Percentiles rank a stretch among this genome's conserved stretches.
These are phyloP conservation scores for Flexamia atlantica DNA, from an alignment of 2,888 invertebrate species.

Conservation along the genomic window DNA sequence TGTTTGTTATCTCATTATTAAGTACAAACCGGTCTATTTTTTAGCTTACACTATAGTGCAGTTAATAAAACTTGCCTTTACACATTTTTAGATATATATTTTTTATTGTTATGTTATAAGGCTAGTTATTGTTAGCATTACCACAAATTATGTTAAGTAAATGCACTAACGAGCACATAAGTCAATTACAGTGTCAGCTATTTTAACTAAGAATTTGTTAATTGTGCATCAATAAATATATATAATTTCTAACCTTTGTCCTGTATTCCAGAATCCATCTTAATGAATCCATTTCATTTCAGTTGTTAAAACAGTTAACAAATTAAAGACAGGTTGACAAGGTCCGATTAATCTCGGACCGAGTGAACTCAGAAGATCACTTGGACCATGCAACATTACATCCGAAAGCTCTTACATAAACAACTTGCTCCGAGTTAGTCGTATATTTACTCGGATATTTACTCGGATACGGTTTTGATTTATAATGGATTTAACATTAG, in stretches of 20 bases:
- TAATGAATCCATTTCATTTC: too few relatives aligned
- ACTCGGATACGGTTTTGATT: too few relatives aligned
- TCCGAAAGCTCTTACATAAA: too few relatives aligned
- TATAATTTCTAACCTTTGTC: slow-evolving; percentile 12
- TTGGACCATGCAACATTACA: too few relatives aligned
- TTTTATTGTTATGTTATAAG: slow-evolving; percentile 9
- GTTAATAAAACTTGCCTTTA: slow-evolving; percentile 17
- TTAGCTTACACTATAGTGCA: neutral
- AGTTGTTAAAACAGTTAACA: too few relatives aligned
- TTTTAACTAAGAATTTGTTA: slow-evolving; percentile 11
- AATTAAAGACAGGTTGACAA: too few relatives aligned
- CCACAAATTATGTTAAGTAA: slow-evolving; percentile 4
- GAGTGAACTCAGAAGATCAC: too few relatives aligned
- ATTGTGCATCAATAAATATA: slow-evolving; percentile 31
- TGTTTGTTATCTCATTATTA: neutral
- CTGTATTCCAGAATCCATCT: neutral
- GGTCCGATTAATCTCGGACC: too few relatives aligned
- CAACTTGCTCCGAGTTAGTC: too few relatives aligned
- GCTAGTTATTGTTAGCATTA: slow-evolving; percentile 23
- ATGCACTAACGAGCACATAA: slow-evolving; percentile 32
- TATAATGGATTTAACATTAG: too few relatives aligned
- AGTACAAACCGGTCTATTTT: neutral
- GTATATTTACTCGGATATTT: too few relatives aligned
- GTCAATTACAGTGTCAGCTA: slow-evolving; percentile 28
- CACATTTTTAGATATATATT: neutral